These are phyloP conservation scores for Speoplatyrhinus poulsoni DNA, from an alignment of 2,113 vertebrate species.

Conservation along the genomic window DNA sequence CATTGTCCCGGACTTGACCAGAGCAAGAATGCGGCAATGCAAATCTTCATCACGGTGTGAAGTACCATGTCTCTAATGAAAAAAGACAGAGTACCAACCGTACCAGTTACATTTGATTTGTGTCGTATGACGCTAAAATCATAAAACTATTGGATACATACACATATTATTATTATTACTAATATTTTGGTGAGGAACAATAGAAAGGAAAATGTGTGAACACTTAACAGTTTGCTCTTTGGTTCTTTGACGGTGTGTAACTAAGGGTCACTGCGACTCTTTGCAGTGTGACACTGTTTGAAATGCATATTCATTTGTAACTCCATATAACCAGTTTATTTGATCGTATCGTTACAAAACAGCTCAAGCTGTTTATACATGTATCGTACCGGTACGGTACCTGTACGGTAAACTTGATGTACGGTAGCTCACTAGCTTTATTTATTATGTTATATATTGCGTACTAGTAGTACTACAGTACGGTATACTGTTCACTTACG, in stretches of 20 bases:
- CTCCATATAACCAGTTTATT: no score
- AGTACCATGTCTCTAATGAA: background rate
- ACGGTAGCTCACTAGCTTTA: constrained; percentile 1
- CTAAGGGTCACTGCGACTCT: background rate
- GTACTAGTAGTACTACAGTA: background rate
- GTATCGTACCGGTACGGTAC: no score
- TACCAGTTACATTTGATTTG: background rate
- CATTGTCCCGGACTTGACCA: constrained; percentile 36
- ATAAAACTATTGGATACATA: no score
- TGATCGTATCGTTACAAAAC: no score
- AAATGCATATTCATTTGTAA: no score
- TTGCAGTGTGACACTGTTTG: background rate
- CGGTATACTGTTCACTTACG: background rate
- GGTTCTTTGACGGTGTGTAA: background rate
- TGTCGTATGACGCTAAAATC: background rate
- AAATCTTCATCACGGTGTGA: constrained; percentile 40
- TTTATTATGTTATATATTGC: background rate
- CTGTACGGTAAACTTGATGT: background rate
- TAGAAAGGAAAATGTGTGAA: background rate
- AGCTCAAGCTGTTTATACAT: background rate
- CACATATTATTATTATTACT: background rate
- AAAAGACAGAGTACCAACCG: no score
- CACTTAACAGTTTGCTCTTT: background rate
- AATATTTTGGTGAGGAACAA: background rate
- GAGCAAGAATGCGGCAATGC: constrained; percentile 47